These are phyloP conservation scores for Homarus gammarus DNA, from an alignment of 2,888 invertebrate genomes.

Conservation along the genomic window DNA sequence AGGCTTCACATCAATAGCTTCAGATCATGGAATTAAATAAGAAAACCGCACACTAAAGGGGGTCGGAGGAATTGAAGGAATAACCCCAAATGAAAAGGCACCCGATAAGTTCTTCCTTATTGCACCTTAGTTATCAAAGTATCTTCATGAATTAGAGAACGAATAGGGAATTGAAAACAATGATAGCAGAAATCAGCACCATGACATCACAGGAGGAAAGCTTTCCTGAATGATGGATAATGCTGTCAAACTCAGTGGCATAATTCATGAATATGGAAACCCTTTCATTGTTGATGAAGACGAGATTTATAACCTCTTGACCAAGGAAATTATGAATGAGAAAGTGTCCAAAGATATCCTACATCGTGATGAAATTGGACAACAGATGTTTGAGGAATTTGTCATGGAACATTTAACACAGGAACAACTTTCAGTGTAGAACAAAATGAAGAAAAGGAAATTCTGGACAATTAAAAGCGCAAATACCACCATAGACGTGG, in stretches of 20 bases:
- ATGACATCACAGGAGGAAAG: slow-evolving; percentile 32
- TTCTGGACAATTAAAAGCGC: too few species aligned
- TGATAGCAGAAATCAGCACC: neutral
- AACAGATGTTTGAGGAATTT: slow-evolving; percentile 1
- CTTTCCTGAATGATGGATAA: neutral
- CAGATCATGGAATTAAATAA: too few species aligned
- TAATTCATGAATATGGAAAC: slow-evolving; percentile 17
- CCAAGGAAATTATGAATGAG: slow-evolving; percentile 35
- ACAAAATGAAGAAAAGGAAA: neutral
- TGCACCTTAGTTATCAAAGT: too few species aligned
- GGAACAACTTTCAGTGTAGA: slow-evolving; percentile 1
- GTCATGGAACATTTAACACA: neutral
- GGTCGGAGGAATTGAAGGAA: too few species aligned
- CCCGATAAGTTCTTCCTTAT: too few species aligned
- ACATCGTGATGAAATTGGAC: neutral
- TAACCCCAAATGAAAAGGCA: too few species aligned
- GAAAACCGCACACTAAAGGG: too few species aligned
- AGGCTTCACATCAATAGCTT: too few species aligned
- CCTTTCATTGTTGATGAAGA: slow-evolving; percentile 8
- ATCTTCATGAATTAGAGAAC: too few species aligned
- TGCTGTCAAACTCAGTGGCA: neutral
- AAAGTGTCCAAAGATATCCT: slow-evolving; percentile 12
- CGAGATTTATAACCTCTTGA: slow-evolving; percentile 36
- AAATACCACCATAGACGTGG: too few species aligned
- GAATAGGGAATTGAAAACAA: neutral